These are phyloP conservation scores for Nasonia giraulti DNA, from an alignment of 1,140 invertebrate species.

Conservation along the genomic window DNA sequence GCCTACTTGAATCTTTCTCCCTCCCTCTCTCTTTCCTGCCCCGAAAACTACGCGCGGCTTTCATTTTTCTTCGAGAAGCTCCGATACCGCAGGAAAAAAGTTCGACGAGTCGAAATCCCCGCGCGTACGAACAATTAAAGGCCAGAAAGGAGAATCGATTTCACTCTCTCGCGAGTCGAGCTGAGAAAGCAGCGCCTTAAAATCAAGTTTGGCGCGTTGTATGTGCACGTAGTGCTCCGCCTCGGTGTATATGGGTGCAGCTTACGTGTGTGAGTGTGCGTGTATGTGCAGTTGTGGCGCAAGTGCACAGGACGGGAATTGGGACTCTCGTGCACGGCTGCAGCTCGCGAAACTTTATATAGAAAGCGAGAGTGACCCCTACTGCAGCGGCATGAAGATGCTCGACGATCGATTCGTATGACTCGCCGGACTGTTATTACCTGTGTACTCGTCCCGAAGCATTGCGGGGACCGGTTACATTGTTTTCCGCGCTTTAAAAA, in stretches of 20 bases:
- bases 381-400: background rate
- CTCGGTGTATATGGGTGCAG: background rate
- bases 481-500: background rate
- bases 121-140: constrained; percentile 47
- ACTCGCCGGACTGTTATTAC: background rate
- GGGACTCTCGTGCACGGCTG: constrained; percentile 25
- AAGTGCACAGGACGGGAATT: constrained; percentile 20
- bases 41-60: background rate
- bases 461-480: no score
- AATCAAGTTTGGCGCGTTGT: constrained; percentile 49
- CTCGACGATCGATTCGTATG: background rate
- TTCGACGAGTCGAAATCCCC: background rate
- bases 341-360: constrained; percentile 33
- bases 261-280: background rate
- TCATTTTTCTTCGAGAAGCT: background rate
- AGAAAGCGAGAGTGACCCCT: constrained; percentile 46
- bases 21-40: background rate
- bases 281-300: background rate
- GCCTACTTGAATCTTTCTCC: background rate
- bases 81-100: background rate
- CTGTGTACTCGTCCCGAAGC: background rate
- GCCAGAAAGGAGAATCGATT: constrained; percentile 48
- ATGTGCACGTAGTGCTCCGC: background rate
- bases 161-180: constrained; percentile 27
- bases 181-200: constrained; percentile 42